Conservation (phyloP, 2,797 vertebrate species). For the Lepus townsendii region DNA sequence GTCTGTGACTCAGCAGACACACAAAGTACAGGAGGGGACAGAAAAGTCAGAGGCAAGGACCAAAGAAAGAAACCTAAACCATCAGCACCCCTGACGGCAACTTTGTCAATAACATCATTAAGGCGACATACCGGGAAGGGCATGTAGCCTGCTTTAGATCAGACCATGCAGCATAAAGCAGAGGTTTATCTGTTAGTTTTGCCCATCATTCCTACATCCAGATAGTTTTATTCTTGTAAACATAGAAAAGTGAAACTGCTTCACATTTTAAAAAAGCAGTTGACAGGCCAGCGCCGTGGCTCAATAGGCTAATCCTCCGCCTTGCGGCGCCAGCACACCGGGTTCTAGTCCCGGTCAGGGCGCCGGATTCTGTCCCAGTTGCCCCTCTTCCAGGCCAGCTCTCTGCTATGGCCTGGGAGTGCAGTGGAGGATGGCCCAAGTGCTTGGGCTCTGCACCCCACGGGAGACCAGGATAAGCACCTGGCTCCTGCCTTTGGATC, state of each 20-base stretch:
- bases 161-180: slow-evolving; percentile 81
- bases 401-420: no score
- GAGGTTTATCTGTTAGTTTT: slow-evolving; percentile 73
- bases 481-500: no score
- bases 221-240: slow-evolving; percentile 80
- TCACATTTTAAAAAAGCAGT: slow-evolving; percentile 86
- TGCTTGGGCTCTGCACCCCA: no score
- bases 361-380: no score
- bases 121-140: slow-evolving; percentile 80
- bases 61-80: slow-evolving; percentile 37
- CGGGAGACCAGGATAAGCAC: no score
- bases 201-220: slow-evolving; percentile 65
- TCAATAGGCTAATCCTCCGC: no score
- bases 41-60: neutral
- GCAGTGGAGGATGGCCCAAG: no score
- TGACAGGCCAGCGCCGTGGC: slow-evolving; percentile 57
- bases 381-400: no score
- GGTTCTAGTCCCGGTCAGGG: no score
- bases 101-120: slow-evolving; percentile 78
- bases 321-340: no score
- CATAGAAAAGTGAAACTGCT: slow-evolving; percentile 87
- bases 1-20: neutral
- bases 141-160: slow-evolving; percentile 76
- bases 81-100: slow-evolving; percentile 43
- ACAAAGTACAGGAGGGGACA: neutral